Percentiles rank a stretch among this genome's conserved stretches.
Conservation (phyloP, 2,797 vertebrate species). For the Thamnophis elegans region DNA sequence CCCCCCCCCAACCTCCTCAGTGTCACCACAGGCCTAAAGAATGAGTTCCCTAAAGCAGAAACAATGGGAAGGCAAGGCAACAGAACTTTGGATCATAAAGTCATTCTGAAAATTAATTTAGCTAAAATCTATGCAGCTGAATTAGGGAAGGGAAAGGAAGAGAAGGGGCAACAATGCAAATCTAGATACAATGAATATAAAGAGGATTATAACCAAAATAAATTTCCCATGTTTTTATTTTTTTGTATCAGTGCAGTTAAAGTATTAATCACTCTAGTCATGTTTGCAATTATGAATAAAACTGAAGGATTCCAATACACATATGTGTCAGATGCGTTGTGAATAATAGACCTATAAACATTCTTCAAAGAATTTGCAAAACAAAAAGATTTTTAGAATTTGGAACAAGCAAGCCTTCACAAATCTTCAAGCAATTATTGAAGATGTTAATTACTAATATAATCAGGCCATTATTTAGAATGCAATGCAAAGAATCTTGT, state of each 20-base stretch:
- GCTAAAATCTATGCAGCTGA: constrained; percentile 26
- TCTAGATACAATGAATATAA: background rate
- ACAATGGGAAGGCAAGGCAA: background rate
- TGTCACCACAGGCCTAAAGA: background rate
- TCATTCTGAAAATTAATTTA: constrained; percentile 20
- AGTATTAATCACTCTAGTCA: constrained; percentile 41
- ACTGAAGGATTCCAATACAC: constrained; percentile 31
- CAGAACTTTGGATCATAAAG: background rate
- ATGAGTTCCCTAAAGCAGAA: background rate
- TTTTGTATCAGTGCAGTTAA: constrained; percentile 41
- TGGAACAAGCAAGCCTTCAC: constrained; percentile 42
- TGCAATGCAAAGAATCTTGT: constrained; percentile 18
- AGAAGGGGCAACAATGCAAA: background rate
- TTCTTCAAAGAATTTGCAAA: constrained; percentile 43
- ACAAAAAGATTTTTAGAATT: constrained; percentile 49
- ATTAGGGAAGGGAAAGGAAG: background rate
- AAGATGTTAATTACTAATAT: constrained; percentile 53
- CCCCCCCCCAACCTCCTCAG: background rate
- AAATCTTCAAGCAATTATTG: constrained; percentile 55
- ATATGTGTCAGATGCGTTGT: constrained; percentile 40
- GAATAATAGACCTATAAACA: constrained; percentile 50
- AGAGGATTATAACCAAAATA: background rate
- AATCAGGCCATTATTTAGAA: constrained; percentile 54
- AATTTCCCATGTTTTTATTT: constrained; percentile 31
- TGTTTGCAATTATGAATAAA: constrained; percentile 40